These are phyloP conservation scores for Belgica antarctica DNA, from an alignment of 2,888 invertebrate genomes.

Conservation along the genomic window DNA sequence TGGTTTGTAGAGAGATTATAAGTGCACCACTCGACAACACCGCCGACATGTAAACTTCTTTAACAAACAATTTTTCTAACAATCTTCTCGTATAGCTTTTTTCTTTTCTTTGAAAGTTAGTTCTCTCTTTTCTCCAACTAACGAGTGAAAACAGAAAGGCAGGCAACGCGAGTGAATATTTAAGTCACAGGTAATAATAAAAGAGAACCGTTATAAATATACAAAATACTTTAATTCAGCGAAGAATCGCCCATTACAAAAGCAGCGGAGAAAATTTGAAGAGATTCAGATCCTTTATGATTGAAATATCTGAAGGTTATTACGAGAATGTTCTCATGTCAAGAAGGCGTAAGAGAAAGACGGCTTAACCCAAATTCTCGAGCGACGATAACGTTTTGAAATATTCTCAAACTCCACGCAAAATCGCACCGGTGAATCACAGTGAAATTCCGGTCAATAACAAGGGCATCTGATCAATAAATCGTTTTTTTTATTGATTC, in stretches of 20 bases:
- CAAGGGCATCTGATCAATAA: conserved; percentile 9
- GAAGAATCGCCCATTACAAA: neutral
- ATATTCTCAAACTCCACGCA: neutral
- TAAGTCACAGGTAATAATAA: neutral
- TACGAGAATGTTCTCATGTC: neutral
- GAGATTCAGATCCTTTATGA: conserved; percentile 13
- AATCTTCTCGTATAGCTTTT: conserved; percentile 14
- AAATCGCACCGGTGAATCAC: neutral
- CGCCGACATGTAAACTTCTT: conserved; percentile 13
- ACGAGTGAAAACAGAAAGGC: conserved; percentile 5
- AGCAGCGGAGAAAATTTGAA: conserved; percentile 1
- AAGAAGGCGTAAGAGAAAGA: neutral
- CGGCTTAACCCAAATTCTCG: neutral
- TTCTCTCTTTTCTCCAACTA: neutral
- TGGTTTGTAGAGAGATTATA: neutral
- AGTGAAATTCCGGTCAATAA: conserved; percentile 15
- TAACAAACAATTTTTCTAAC: conserved; percentile 28
- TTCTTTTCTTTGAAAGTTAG: neutral
- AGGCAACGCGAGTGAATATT: neutral
- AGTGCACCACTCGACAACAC: conserved; percentile 3
- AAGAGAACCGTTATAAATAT: conserved; percentile 11
- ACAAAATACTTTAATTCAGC: neutral
- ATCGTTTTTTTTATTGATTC: conserved; percentile 34
- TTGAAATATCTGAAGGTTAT: neutral
- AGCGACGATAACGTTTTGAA: neutral